These are phyloP conservation scores for Ectropis crepuscularia DNA, from an alignment of 2,888 invertebrate genomes.

Conservation along the genomic window DNA sequence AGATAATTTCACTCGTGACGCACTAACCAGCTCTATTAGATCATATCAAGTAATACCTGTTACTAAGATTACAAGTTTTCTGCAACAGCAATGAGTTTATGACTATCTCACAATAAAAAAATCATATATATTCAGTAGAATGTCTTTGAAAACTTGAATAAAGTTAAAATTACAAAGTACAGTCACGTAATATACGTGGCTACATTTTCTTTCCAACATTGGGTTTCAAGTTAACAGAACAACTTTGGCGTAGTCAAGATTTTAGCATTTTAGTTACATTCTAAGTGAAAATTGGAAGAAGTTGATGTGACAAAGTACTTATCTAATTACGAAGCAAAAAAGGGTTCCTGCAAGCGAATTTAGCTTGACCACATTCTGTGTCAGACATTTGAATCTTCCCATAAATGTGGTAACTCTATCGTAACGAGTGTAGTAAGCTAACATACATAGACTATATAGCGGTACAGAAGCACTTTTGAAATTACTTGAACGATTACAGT, in stretches of 20 bases:
- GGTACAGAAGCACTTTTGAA: not conserved
- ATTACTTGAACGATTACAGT: too few relatives aligned
- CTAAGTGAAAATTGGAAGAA: not conserved
- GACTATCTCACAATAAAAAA: slow-evolving; percentile 7
- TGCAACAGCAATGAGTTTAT: not conserved
- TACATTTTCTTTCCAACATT: slow-evolving; percentile 2
- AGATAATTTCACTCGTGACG: slow-evolving; percentile 7
- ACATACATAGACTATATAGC: not conserved
- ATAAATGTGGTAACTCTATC: slow-evolving; percentile 8
- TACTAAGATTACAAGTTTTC: slow-evolving; percentile 3
- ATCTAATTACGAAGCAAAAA: not conserved
- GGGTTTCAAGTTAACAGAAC: slow-evolving; percentile 1
- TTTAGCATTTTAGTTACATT: not conserved
- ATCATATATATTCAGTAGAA: not conserved
- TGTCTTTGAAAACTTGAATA: not conserved
- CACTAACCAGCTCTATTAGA: slow-evolving; percentile 7
- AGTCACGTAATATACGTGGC: not conserved
- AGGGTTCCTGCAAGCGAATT: not conserved
- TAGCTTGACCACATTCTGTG: slow-evolving; percentile 2
- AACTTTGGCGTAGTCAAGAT: slow-evolving; percentile 6
- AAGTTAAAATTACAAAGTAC: not conserved
- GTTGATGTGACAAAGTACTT: slow-evolving; percentile 1
- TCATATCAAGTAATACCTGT: slow-evolving; percentile 10
- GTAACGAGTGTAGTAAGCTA: not conserved
- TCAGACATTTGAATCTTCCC: not conserved